A percentile compares a stretch with the other conserved stretches of the same genome.
These are phyloP conservation scores for Gibbula magus DNA, from an alignment of 2,888 invertebrate species.

Conservation along the genomic window DNA sequence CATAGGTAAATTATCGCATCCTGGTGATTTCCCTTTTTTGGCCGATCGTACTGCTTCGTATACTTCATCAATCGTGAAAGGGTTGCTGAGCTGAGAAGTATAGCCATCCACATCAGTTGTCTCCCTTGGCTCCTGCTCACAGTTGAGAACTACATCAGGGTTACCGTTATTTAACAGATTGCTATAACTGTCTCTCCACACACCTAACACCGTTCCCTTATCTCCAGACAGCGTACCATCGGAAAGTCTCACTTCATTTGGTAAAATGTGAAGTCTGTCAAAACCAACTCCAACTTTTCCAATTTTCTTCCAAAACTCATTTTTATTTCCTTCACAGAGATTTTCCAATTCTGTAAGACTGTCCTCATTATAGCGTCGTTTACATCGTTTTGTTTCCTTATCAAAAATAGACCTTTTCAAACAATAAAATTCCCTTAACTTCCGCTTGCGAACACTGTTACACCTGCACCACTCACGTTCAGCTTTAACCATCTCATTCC, in stretches of 20 bases:
- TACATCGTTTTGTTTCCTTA: neutral
- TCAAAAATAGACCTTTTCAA: neutral
- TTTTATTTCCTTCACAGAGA: neutral
- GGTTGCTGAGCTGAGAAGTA: neutral
- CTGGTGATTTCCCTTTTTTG: too few relatives aligned
- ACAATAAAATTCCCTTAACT: neutral
- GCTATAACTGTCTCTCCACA: neutral
- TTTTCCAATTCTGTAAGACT: neutral
- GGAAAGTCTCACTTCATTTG: neutral
- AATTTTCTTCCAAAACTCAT: constrained; percentile 1
- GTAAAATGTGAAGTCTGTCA: neutral
- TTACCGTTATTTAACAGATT: neutral
- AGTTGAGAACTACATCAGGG: neutral
- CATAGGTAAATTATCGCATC: neutral
- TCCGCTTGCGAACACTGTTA: neutral
- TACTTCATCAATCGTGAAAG: neutral
- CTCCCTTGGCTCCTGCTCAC: neutral
- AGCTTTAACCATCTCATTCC: neutral
- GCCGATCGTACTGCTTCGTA: neutral
- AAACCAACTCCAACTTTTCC: neutral
- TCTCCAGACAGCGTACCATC: neutral
- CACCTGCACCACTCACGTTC: neutral
- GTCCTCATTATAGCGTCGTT: neutral
- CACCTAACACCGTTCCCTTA: neutral
- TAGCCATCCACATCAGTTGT: too few relatives aligned